Evolutionary conservation across 2,113 vertebrate species (phyloP), one percentile per base, ranked within the genome.

Genomic region (Mirounga angustirostris): DNA sequence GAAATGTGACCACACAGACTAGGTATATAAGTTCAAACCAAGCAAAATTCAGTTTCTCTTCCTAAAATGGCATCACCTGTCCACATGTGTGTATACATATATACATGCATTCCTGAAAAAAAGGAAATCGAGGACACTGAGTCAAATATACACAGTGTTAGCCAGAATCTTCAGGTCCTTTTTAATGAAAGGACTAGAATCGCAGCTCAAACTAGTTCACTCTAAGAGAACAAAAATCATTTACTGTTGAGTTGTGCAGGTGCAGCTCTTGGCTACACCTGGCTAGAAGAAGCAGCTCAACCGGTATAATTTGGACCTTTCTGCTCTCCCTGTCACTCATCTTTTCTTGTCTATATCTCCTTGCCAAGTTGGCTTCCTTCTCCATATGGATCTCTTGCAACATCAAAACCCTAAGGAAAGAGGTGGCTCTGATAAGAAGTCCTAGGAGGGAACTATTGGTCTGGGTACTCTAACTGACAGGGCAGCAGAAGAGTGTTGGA

Each of bases 51-150:
- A 54, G 6, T 14, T 52, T 79, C 40, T 28, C 14, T 74, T 81
- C 22, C 33, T 61, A 59, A 85, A 84, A n/a, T 52, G 71, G 12
- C 58, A 16, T 76, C 26, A 12, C 26, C 30, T 4, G 0, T 46
- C 1, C 18, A 1, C 5, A 1, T 19, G 3, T 24, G 18, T 58
- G 2, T 7, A 40, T 24, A 6, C 46, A 14, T 14, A 4, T 16
- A 16, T 43, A 15, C 3, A 19, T 30, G 3, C n/a, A 28, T 50
- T n/a, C 18, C 24, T 83, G n/a, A 80, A 92, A 52, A 54, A 2
- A 36, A 3, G 18, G 24, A 43, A 56, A 79, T 40, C 33, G 26
- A 78, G 22, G 3, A 67, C 36, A 30, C 16, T 67, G 33, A 58
- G 30, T 11, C 26, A 86, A 69, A 11, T 21, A 61, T 5, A 46